Evolutionary conservation across 2,888 invertebrate species (phyloP).

Genomic region (Fragum fragum): DNA sequence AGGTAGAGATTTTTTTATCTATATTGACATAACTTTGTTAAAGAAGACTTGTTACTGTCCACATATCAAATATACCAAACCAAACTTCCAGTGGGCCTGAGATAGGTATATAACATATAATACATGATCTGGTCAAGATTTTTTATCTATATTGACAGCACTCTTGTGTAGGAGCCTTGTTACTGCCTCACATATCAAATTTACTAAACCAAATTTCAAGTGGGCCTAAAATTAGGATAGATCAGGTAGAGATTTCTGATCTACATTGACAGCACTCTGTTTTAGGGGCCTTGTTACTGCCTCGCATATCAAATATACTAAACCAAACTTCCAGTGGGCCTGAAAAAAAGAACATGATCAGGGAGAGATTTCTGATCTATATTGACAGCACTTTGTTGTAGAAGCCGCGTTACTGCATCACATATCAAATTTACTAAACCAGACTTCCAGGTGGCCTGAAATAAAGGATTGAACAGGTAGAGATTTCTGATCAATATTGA

Average conservation of each 20-base stretch:
- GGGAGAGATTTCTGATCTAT: slow-evolving; percentile 64
- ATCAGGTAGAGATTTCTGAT: too few species aligned
- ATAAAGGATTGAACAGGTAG: slow-evolving; percentile 69
- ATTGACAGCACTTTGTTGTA: slow-evolving; percentile 82
- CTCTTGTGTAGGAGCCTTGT: slow-evolving; percentile 84
- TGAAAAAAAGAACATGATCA: slow-evolving; percentile 76
- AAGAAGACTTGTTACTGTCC: slow-evolving; percentile 82
- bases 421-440: slow-evolving; percentile 92
- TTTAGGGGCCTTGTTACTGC: too few species aligned
- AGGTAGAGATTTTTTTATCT: slow-evolving; percentile 65
- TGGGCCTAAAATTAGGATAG: too few species aligned
- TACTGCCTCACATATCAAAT: too few species aligned
- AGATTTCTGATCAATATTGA: slow-evolving; percentile 52
- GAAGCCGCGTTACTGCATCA: slow-evolving; percentile 91
- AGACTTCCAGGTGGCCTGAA: slow-evolving; percentile 93
- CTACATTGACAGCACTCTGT: too few species aligned
- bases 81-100: too few species aligned
- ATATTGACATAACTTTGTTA: slow-evolving; percentile 33
- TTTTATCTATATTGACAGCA: slow-evolving; percentile 34
- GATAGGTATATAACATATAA: slow-evolving; percentile 79
- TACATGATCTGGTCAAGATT: slow-evolving; percentile 72
- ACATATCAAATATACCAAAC: too few species aligned
- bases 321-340: too few species aligned
- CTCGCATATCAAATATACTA: too few species aligned
- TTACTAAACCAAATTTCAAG: too few species aligned